Conservation (phyloP, 2,113 vertebrate genomes). For the Propithecus coquereli region DNA sequence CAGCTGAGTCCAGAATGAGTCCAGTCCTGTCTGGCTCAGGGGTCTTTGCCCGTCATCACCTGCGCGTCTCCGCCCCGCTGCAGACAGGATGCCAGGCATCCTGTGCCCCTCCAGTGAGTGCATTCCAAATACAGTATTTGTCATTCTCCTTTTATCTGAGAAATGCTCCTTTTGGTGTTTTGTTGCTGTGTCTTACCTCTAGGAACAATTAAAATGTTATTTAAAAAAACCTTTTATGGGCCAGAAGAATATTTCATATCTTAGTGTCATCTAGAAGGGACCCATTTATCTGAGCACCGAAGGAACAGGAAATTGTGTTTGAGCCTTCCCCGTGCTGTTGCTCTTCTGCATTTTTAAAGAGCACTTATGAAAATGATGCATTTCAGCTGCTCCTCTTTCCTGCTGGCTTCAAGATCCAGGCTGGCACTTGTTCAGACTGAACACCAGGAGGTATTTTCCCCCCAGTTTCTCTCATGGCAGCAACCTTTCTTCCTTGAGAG, state of each 20-base stretch:
- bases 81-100: background rate
- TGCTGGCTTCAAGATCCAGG: accelerated
- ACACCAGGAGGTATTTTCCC: background rate
- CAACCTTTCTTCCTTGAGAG: background rate
- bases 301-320: background rate
- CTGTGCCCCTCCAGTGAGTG: accelerated
- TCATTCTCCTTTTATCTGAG: background rate
- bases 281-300: background rate
- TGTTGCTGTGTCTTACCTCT: background rate
- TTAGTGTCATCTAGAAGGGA: background rate
- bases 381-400: background rate
- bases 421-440: background rate
- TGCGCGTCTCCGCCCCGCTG: too few relatives aligned
- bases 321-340: background rate
- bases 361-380: background rate
- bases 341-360: background rate
- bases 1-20: background rate
- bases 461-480: background rate
- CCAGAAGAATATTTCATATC: background rate
- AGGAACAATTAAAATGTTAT: background rate
- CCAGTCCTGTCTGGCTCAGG: background rate
- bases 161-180: background rate
- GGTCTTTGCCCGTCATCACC: background rate
- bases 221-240: background rate
- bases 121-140: background rate